These are phyloP conservation scores for Tenebrosternarchus preto DNA, from an alignment of 2,113 vertebrate genomes.

Conservation along the genomic window DNA sequence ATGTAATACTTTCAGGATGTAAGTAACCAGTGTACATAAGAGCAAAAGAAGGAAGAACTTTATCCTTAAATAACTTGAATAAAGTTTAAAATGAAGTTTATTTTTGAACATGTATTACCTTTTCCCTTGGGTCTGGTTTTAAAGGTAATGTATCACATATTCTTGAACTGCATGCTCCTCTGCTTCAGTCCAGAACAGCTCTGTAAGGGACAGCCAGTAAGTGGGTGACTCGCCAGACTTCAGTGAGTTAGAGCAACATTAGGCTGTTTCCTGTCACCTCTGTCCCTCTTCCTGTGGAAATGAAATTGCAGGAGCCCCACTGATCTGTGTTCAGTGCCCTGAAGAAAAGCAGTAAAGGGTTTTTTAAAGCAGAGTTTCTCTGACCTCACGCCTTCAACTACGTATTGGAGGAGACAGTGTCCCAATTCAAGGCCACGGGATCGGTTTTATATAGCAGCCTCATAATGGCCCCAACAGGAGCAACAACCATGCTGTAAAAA, in stretches of 20 bases:
- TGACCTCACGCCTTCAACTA: conserved; percentile 74
- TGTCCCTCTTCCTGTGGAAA: conserved; percentile 84
- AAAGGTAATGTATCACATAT: too few species aligned
- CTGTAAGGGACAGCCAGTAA: neutral
- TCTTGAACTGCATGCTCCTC: neutral
- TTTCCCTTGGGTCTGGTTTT: too few species aligned
- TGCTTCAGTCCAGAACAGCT: neutral
- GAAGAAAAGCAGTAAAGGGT: conserved; percentile 82
- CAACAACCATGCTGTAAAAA: conserved; percentile 45
- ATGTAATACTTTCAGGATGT: too few species aligned
- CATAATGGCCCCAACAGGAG: conserved; percentile 58
- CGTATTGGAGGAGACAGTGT: conserved; percentile 87
- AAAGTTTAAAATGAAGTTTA: too few species aligned
- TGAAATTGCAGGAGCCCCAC: conserved; percentile 78
- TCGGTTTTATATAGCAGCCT: conserved; percentile 81
- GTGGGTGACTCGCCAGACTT: conserved; percentile 54
- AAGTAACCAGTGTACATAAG: too few species aligned
- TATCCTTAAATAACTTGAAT: too few species aligned
- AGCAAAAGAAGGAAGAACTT: too few species aligned
- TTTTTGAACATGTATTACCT: too few species aligned
- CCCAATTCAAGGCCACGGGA: conserved; percentile 77
- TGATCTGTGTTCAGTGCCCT: conserved; percentile 69
- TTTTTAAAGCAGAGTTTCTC: conserved; percentile 75
- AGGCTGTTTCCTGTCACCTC: conserved; percentile 86
- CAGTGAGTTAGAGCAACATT: conserved; percentile 83